Evolutionary conservation across 2,113 vertebrate genomes (phyloP).

Genomic region (Periophthalmus modestus): DNA sequence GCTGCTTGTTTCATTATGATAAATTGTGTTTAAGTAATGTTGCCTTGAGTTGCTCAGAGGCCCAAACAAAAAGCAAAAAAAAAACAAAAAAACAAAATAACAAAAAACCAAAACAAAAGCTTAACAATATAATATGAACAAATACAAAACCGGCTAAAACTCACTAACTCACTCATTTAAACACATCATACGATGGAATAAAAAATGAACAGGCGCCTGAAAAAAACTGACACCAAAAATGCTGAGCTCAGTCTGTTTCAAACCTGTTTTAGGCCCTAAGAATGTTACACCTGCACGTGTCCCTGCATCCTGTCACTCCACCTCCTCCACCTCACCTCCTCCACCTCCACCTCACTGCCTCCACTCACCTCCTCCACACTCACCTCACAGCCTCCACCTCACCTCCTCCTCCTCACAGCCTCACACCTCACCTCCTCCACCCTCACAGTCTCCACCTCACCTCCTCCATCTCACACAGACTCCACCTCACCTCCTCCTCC

Average conservation of each 20-base stretch:
- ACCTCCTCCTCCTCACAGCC: neutral
- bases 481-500: neutral
- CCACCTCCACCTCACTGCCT: neutral
- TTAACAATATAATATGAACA: too few species aligned
- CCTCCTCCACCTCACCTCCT: neutral
- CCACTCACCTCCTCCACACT: too few species aligned
- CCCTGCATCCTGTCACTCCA: neutral
- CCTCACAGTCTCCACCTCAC: neutral
- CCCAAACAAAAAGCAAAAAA: too few species aligned
- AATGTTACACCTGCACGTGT: neutral
- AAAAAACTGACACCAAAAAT: too few species aligned
- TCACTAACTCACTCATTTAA: too few species aligned
- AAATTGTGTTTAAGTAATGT: neutral
- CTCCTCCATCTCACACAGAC: too few species aligned
- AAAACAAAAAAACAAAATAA: too few species aligned
- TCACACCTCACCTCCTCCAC: neutral
- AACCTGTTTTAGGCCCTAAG: neutral
- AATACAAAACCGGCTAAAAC: too few species aligned
- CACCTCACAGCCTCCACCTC: neutral
- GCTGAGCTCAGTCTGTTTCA: neutral
- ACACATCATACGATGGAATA: too few species aligned
- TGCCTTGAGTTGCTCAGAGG: too few species aligned
- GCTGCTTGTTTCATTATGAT: neutral
- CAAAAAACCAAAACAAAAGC: too few species aligned
- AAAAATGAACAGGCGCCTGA: too few species aligned